These are phyloP conservation scores for Andrena trimmerana DNA, from an alignment of 2,888 invertebrate genomes.

Conservation along the genomic window DNA sequence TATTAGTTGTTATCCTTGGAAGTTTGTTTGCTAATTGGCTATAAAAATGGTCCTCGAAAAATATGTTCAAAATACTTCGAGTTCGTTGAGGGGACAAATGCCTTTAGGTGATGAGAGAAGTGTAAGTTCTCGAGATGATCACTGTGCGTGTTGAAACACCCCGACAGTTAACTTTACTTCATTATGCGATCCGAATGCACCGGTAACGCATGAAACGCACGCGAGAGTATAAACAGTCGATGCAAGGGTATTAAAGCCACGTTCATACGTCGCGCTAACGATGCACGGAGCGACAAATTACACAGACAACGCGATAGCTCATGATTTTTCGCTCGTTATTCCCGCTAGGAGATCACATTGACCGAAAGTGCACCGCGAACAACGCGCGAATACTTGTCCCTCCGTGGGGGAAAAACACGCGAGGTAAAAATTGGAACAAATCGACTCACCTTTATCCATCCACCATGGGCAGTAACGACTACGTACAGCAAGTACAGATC, in stretches of 20 bases:
- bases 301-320: background rate
- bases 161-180: conserved; percentile 2
- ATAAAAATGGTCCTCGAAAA: background rate
- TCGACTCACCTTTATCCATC: conserved; percentile 95
- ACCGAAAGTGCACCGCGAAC: background rate
- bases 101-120: background rate
- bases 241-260: background rate
- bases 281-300: conserved; percentile 11
- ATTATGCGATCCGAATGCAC: background rate
- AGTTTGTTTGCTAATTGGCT: background rate
- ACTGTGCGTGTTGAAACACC: background rate
- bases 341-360: background rate
- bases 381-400: background rate
- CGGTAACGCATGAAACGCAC: conserved; percentile 12
- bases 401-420: background rate
- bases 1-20: background rate
- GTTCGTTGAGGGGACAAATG: background rate
- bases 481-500: conserved; percentile 97
- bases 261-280: conserved; percentile 15
- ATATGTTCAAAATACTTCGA: background rate
- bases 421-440: background rate
- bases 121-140: background rate
- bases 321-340: conserved; percentile 30
- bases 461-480: conserved; percentile 96
- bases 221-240: background rate